Base-by-base conservation (phyloP, 2,888 invertebrate species). In the Hipparchia sbordonii region DNA sequence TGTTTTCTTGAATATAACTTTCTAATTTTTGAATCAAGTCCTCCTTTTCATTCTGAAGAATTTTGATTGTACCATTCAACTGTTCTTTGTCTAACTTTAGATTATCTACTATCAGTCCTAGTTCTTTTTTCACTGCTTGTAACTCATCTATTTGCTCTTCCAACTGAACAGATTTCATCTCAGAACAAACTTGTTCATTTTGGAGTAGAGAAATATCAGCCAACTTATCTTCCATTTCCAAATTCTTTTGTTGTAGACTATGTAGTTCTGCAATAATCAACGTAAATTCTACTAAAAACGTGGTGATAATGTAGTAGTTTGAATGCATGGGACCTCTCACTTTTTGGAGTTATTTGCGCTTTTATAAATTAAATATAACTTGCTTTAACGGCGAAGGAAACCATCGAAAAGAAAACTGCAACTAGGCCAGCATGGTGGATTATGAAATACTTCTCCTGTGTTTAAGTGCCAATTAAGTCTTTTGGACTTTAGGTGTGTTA, bases 121-220 rank as follows among this genome's bases (percentile, higher is more conserved):
- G 79, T 79, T 92, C 90, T 77, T 90, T 90, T 79, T 94, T 95
- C 74, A 94, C 91, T 52, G 89, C 89, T 76, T 91, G 90, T 4
- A 96, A 82, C 72, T 93, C 88, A 81, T 95, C 96, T 65, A 97
- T 89, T 85, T 97, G 96, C 85, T 97, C 97, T 86, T 98, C 97
- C 74, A 97, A 87, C 81, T 97, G 96, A 56, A 97, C 96, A 7
- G 96, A 95, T 79, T 95, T 96, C 83, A 97, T 96, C 92, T 97
- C 97, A 1, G 96, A 95, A 46, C 95, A 95, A n/a, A 97, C 97
- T 83, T 96, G 95, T 70, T 95, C 95, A 87, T 94, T 96, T 86
- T 96, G 95, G 6, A 95, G 89, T 78, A 95, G 94, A 63, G 95
- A 94, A 72, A 95, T 94, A 78, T 95, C 95, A 54, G 94, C 94